Percentiles rank a stretch among this genome's conserved stretches.
These are phyloP conservation scores for Theonella swinhoei DNA, from an alignment of 37 sponge, comb jelly and placozoan species.

Conservation along the genomic window DNA sequence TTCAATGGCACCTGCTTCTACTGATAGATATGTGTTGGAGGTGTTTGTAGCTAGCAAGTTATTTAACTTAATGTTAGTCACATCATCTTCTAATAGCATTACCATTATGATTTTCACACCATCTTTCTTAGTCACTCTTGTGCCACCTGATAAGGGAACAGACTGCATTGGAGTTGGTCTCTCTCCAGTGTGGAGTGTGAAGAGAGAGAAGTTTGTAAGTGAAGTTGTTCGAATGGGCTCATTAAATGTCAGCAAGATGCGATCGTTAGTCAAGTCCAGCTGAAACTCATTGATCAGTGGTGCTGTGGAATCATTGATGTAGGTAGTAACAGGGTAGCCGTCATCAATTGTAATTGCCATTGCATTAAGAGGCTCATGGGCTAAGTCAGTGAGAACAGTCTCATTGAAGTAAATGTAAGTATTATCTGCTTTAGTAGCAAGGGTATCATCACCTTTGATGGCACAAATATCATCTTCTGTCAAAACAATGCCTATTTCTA, in stretches of 20 bases:
- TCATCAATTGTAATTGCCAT: conserved; percentile 17
- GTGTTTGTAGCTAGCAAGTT: conserved; percentile 49
- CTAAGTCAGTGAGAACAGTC: conserved; percentile 60
- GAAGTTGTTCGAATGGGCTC: conserved; percentile 82
- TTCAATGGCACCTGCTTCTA: conserved; percentile 48
- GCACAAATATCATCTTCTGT: conserved; percentile 56
- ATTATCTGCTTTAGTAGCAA: conserved; percentile 53
- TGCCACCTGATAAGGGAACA: conserved; percentile 64
- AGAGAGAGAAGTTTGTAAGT: conserved; percentile 58
- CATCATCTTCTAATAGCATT: conserved; percentile 53
- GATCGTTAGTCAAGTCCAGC: conserved; percentile 69
- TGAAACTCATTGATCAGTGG: conserved; percentile 70
- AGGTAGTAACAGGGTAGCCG: conserved; percentile 34
- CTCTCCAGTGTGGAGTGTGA: conserved; percentile 57
- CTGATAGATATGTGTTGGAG: conserved; percentile 67
- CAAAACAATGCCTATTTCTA: conserved; percentile 35
- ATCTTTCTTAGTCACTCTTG: conserved; percentile 43
- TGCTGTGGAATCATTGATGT: conserved; percentile 54
- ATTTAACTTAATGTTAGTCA: conserved; percentile 61
- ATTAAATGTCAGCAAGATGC: conserved; percentile 75
- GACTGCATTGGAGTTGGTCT: conserved; percentile 1
- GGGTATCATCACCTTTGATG: conserved; percentile 65
- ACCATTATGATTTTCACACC: conserved; percentile 65
- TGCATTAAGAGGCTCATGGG: conserved; percentile 49
- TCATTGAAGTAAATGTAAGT: conserved; percentile 69